Conservation (phyloP, 2,888 invertebrate species). For the Latrodectus elegans region DNA sequence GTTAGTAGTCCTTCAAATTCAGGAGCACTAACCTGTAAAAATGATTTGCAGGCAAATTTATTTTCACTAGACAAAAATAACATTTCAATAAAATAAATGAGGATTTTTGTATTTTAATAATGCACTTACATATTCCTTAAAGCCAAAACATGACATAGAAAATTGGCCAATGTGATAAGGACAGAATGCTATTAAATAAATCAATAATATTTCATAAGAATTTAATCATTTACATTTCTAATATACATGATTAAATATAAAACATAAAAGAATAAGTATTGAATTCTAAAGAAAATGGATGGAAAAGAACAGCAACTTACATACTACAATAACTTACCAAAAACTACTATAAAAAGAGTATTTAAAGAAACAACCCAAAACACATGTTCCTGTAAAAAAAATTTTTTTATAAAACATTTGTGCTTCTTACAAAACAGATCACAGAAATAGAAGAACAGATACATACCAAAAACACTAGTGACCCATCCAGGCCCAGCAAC, state of each 20-base stretch:
- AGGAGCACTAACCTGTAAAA: constrained; percentile 80
- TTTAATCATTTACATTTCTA: not conserved
- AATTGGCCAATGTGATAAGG: constrained; percentile 96
- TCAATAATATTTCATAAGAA: not conserved
- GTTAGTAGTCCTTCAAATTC: constrained; percentile 95
- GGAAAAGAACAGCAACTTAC: not conserved
- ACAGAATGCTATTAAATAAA: constrained; percentile 83
- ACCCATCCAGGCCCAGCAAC: constrained; percentile 95
- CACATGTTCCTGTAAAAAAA: constrained; percentile 85
- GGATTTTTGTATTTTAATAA: not conserved
- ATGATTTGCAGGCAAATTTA: not conserved
- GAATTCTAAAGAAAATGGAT: not conserved
- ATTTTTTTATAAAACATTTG: not conserved
- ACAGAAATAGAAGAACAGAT: not conserved
- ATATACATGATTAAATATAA: not conserved
- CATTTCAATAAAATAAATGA: not conserved
- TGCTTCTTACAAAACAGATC: too few relatives aligned
- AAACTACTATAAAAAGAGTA: constrained; percentile 95
- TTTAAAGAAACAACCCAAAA: constrained; percentile 99
- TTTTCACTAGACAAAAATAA: too few relatives aligned
- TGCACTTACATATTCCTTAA: constrained; percentile 78
- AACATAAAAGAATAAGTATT: not conserved
- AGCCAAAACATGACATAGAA: constrained; percentile 83
- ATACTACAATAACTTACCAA: constrained; percentile 78
- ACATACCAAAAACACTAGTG: constrained; percentile 87